phyloP scores from a whole-genome alignment of 2,797 vertebrate species.

The Ambastaia sidthimunki region DNA sequence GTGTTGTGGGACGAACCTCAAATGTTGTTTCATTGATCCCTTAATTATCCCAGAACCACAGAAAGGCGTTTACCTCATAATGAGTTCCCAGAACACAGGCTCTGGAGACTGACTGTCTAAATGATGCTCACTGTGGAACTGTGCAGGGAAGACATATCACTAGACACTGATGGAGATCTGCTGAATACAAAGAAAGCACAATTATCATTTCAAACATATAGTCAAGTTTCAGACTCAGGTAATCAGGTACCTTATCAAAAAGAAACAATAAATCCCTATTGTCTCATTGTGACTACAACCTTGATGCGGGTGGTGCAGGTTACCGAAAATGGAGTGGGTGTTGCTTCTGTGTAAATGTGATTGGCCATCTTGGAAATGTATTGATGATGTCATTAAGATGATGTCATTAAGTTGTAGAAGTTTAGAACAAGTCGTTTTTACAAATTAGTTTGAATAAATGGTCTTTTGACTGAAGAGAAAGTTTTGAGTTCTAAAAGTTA shows the following conservation, averaged over 20 bases:
- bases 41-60: slow-evolving; percentile 38
- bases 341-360: not conserved
- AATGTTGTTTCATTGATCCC: slow-evolving; percentile 10
- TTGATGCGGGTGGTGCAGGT: not conserved
- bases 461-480: not conserved
- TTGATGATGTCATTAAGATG: not conserved
- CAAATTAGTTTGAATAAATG: not conserved
- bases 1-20: slow-evolving; percentile 13
- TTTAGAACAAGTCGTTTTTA: too few species aligned
- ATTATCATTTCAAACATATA: not conserved
- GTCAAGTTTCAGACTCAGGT: too few species aligned
- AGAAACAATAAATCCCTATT: too few species aligned
- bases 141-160: not conserved
- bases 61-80: slow-evolving; percentile 13
- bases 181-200: not conserved
- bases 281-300: too few species aligned
- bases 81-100: slow-evolving; percentile 16
- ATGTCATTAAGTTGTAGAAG: not conserved
- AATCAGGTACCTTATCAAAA: too few species aligned
- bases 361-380: too few species aligned
- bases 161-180: not conserved
- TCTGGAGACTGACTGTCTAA: not conserved
- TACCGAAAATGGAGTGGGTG: not conserved
- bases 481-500: not conserved
- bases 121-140: slow-evolving; percentile 3